Percentiles rank a stretch among this genome's conserved stretches.
These are phyloP conservation scores for Leptinotarsa defecta DNA, from an alignment of 1,140 invertebrate species.

Conservation along the genomic window DNA sequence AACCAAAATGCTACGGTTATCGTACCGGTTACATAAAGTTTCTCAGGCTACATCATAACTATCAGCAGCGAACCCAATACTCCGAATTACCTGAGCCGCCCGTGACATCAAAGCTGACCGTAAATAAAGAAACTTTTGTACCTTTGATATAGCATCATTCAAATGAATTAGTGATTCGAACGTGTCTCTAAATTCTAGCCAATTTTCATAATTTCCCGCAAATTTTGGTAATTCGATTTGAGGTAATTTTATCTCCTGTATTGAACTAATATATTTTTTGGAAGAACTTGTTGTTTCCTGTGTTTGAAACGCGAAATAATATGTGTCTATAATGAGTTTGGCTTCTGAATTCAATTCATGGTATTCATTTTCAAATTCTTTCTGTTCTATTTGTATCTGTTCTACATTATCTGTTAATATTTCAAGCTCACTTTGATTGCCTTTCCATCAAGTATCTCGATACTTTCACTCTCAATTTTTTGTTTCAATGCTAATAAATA, in stretches of 20 bases:
- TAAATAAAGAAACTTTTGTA: slow-evolving; percentile 52
- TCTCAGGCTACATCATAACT: slow-evolving; percentile 54
- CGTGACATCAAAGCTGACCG: slow-evolving; percentile 45
- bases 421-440: no score
- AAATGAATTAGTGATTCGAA: slow-evolving; percentile 47
- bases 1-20: slow-evolving; percentile 51
- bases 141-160: slow-evolving; percentile 38
- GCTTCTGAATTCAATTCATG: no score
- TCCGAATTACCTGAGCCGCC: slow-evolving; percentile 44
- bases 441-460: no score
- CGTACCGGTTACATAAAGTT: slow-evolving; percentile 50
- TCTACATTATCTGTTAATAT: no score
- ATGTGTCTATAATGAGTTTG: no score
- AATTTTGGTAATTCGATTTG: slow-evolving; percentile 48
- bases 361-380: no score
- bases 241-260: slow-evolving; percentile 34
- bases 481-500: no score
- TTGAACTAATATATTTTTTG: no score
- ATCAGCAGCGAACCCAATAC: slow-evolving; percentile 45
- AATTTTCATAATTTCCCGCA: slow-evolving; percentile 47
- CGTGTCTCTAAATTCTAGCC: slow-evolving; percentile 45
- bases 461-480: no score
- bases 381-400: no score
- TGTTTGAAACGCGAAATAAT: no score
- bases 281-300: no score